Evolutionary conservation across 2,113 vertebrate species (phyloP).

Genomic region (Numenius arquata): DNA sequence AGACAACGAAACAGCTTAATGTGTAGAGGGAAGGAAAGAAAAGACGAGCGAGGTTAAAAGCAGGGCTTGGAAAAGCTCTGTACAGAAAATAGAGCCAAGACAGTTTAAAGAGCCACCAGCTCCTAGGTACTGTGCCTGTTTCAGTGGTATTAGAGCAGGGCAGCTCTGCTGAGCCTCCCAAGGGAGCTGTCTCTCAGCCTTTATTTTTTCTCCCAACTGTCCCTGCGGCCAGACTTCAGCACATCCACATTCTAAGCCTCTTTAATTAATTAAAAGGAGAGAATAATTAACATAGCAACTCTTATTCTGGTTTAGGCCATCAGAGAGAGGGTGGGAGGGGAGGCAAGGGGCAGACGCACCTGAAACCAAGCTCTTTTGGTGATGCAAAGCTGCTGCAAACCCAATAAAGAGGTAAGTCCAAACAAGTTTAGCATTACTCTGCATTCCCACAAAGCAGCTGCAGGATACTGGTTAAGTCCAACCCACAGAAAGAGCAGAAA

Average conservation of each 20-base stretch:
- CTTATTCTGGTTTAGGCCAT: not conserved
- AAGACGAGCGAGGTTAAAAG: not conserved
- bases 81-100: accelerated
- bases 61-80: not conserved
- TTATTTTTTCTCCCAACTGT: accelerated
- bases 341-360: not conserved
- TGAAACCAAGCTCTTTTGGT: not conserved
- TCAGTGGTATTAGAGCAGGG: accelerated
- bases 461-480: not conserved
- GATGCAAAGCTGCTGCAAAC: not conserved
- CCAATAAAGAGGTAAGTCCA: not conserved
- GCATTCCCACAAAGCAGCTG: not conserved
- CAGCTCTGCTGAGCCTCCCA: not conserved
- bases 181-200: not conserved
- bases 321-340: not conserved
- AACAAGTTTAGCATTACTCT: not conserved
- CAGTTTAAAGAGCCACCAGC: not conserved
- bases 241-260: not conserved
- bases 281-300: constrained; percentile 34
- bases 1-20: not conserved
- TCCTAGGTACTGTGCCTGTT: not conserved
- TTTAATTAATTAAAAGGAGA: constrained; percentile 34
- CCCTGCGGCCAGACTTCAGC: not conserved
- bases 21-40: not conserved
- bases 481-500: not conserved